Percentiles rank a stretch among this genome's conserved stretches.
These are phyloP conservation scores for Oxyruncus cristatus DNA, from an alignment of 2,113 vertebrate genomes.

Conservation along the genomic window DNA sequence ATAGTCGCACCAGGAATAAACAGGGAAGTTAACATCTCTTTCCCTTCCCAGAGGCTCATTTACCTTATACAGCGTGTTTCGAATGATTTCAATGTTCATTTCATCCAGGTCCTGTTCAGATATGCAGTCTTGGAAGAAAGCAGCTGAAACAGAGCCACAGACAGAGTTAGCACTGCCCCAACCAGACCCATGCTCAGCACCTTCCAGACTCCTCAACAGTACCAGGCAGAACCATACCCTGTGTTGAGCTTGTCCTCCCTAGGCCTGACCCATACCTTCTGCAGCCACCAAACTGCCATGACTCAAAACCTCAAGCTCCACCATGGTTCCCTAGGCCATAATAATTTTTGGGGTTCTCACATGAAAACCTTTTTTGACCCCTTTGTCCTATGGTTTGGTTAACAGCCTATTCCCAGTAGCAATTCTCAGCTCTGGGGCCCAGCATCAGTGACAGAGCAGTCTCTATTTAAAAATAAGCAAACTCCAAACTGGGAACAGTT, in stretches of 20 bases:
- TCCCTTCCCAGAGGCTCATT: neutral
- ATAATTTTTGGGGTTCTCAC: neutral
- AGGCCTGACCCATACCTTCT: neutral
- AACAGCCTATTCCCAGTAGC: neutral
- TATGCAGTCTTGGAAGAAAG: slow-evolving; percentile 99
- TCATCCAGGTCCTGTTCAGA: slow-evolving; percentile 98
- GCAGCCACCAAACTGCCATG: neutral
- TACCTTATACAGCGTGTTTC: slow-evolving; percentile 98
- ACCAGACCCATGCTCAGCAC: neutral
- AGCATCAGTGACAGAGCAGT: neutral
- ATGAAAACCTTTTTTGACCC: neutral
- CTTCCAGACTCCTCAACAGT: neutral
- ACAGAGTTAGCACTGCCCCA: neutral
- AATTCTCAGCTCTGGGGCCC: neutral
- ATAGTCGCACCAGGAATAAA: neutral
- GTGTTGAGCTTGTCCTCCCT: neutral
- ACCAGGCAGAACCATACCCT: neutral
- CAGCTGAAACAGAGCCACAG: slow-evolving; percentile 77
- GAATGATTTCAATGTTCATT: slow-evolving; percentile 99
- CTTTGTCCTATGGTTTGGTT: neutral
- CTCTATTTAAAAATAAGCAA: neutral
- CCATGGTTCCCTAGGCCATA: neutral
- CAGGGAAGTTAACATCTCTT: neutral
- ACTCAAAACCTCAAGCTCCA: slow-evolving; percentile 33
- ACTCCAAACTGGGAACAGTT: neutral